Conservation (phyloP, 2,113 vertebrate genomes). For the Paradoxurus hermaphroditus region DNA sequence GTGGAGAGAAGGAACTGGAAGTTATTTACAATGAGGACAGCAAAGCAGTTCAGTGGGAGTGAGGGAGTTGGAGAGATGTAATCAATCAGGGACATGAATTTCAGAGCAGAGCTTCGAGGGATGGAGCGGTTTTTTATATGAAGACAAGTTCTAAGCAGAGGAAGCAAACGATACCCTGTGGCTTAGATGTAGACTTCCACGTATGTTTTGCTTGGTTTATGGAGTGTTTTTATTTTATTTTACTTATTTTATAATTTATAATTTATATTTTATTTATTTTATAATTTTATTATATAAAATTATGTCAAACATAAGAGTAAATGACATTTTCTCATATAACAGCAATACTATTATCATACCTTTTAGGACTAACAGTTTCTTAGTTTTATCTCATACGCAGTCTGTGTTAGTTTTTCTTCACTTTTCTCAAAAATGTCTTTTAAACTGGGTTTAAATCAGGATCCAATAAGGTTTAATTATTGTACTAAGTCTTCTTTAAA, state of each 20-base stretch:
- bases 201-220: not conserved
- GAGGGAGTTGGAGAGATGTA: not conserved
- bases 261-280: too few species aligned
- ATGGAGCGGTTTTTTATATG: not conserved
- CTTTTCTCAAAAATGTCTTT: conserved; percentile 3
- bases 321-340: not conserved
- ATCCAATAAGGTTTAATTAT: not conserved
- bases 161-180: not conserved
- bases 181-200: not conserved
- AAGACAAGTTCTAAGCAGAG: not conserved
- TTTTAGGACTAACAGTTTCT: not conserved
- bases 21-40: not conserved
- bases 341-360: not conserved
- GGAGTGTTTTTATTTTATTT: not conserved
- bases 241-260: too few species aligned
- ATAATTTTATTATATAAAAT: not conserved
- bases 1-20: not conserved
- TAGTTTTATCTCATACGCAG: not conserved
- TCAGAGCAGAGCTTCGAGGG: not conserved
- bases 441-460: not conserved
- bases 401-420: not conserved
- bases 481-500: not conserved
- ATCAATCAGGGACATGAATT: not conserved
- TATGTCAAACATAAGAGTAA: not conserved
- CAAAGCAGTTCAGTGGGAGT: not conserved